These are phyloP conservation scores for Toxostoma redivivum DNA, from an alignment of 2,113 vertebrate genomes.

Conservation along the genomic window DNA sequence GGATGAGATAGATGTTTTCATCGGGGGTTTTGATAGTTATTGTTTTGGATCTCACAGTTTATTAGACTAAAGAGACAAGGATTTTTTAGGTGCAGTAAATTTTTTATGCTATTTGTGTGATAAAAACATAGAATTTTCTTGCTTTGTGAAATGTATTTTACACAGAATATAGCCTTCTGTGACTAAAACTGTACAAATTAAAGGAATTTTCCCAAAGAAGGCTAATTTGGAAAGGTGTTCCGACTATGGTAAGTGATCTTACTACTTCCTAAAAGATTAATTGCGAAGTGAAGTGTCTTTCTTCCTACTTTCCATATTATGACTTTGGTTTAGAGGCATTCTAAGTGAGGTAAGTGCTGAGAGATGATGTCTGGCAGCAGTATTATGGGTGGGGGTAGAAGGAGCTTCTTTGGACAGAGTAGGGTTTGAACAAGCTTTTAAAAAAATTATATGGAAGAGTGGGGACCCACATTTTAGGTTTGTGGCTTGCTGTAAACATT, in stretches of 20 bases:
- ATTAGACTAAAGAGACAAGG: neutral
- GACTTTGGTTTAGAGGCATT: neutral
- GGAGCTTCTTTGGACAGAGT: neutral
- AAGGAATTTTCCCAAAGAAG: neutral
- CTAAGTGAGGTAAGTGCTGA: slow-evolving; percentile 39
- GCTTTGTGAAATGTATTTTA: neutral
- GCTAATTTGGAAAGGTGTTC: neutral
- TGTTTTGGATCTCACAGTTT: neutral
- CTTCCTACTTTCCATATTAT: neutral
- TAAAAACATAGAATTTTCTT: neutral
- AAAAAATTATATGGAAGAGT: neutral
- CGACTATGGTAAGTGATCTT: neutral
- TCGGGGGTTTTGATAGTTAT: neutral
- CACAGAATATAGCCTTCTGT: neutral
- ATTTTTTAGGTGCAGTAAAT: neutral
- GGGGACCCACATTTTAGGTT: neutral
- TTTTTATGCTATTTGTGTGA: neutral
- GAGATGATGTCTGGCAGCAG: neutral
- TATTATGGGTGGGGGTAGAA: neutral
- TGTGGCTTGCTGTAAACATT: neutral
- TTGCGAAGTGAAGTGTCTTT: neutral
- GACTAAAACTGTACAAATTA: neutral
- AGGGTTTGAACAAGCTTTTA: neutral
- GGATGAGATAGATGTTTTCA: neutral
- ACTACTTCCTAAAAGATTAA: neutral